Conservation (phyloP, 2,888 invertebrate genomes). For the Tholera decimalis region DNA sequence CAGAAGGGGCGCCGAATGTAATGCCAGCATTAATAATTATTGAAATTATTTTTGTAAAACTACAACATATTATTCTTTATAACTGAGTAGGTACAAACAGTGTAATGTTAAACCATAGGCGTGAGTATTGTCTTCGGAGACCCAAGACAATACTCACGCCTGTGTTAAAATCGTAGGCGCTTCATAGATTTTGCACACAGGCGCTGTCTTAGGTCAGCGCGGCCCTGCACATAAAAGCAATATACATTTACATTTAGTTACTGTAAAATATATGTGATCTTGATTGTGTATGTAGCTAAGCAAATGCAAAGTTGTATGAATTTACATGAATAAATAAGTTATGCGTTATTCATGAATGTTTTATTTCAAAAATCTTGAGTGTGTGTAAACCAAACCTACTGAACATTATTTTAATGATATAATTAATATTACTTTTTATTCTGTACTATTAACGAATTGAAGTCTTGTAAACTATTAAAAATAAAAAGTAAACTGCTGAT, state of each 20-base stretch:
- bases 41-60: no score
- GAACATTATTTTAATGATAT: constrained; percentile 33
- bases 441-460: constrained; percentile 6
- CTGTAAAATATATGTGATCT: constrained; percentile 43
- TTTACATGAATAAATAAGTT: constrained; percentile 52
- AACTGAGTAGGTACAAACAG: no score
- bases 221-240: constrained; percentile 51
- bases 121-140: no score
- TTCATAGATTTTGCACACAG: no score
- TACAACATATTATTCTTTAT: no score
- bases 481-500: constrained; percentile 11
- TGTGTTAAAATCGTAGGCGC: no score
- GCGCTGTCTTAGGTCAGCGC: no score
- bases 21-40: no score
- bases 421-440: no score
- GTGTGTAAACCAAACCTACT: constrained; percentile 32
- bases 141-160: no score
- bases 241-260: constrained; percentile 37
- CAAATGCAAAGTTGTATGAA: constrained; percentile 46
- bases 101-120: no score
- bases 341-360: constrained; percentile 44
- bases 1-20: no score
- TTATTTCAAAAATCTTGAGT: constrained; percentile 56
- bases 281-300: constrained; percentile 42
- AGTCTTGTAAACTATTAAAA: constrained; percentile 5